phyloP scores from a whole-genome alignment of 2,888 invertebrate species.

The Oscheius sp. region DNA sequence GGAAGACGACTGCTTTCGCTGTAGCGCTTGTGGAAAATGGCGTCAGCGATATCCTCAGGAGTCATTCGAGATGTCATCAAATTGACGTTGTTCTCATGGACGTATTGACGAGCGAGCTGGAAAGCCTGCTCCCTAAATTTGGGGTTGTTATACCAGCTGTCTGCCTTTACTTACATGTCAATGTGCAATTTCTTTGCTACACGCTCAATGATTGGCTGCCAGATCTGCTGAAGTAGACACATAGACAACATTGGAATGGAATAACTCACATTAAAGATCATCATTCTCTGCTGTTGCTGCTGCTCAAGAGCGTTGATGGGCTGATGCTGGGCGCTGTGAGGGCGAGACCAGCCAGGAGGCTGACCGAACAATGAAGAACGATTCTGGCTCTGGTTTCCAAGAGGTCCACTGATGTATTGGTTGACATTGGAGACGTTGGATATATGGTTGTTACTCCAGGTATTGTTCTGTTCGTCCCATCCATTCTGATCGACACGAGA shows the following conservation, averaged over 20 bases:
- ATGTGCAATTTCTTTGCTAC: slow-evolving; percentile 27
- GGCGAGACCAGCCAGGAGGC: slow-evolving; percentile 33
- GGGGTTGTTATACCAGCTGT: neutral
- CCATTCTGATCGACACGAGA: slow-evolving; percentile 34
- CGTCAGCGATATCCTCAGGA: slow-evolving; percentile 25
- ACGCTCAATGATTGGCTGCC: slow-evolving; percentile 7
- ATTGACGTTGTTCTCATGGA: slow-evolving; percentile 19
- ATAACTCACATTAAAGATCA: slow-evolving; percentile 16
- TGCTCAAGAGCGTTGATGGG: slow-evolving; percentile 1
- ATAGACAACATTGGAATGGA: too few species aligned
- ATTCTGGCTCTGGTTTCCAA: neutral
- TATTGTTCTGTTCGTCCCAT: slow-evolving; percentile 39
- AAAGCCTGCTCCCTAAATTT: slow-evolving; percentile 29
- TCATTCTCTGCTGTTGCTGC: slow-evolving; percentile 10
- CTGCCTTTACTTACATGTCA: slow-evolving; percentile 6
- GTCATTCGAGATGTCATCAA: neutral
- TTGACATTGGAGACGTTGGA: neutral
- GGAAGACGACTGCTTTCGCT: slow-evolving; percentile 32
- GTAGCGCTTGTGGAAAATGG: slow-evolving; percentile 24
- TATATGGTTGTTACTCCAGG: slow-evolving; percentile 14
- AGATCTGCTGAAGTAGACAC: neutral
- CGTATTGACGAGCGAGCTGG: slow-evolving; percentile 6
- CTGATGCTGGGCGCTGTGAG: slow-evolving; percentile 31
- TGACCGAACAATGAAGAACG: slow-evolving; percentile 1
- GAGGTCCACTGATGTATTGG: slow-evolving; percentile 19